A percentile compares a stretch with the other conserved stretches of the same genome.
These are phyloP conservation scores for Leguminivora glycinivorella DNA, from an alignment of 1,140 invertebrate species.

Conservation along the genomic window DNA sequence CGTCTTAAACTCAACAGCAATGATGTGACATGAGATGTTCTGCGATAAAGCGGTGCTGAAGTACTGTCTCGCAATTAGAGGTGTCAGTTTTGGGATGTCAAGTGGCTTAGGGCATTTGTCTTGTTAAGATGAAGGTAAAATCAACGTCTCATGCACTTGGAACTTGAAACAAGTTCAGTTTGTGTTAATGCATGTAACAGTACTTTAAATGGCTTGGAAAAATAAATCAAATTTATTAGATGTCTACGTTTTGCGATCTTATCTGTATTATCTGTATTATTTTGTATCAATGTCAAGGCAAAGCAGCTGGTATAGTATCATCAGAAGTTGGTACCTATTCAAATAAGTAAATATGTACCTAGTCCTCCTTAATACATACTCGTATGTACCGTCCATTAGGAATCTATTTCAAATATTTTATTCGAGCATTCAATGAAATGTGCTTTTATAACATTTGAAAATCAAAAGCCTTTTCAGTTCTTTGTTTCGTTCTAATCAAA, in stretches of 20 bases:
- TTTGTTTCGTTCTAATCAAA: constrained; percentile 24
- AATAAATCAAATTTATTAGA: background rate
- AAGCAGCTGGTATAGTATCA: no score
- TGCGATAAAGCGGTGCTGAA: background rate
- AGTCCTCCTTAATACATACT: no score
- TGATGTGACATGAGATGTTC: background rate
- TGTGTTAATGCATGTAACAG: background rate
- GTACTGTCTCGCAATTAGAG: constrained; percentile 10
- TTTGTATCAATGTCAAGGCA: no score
- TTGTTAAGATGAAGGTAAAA: constrained; percentile 5
- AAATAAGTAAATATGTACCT: no score
- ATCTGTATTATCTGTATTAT: no score
- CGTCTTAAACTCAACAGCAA: background rate
- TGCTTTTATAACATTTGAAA: background rate
- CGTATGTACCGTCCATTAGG: no score
- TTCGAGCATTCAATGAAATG: background rate
- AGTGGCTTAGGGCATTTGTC: constrained; percentile 15
- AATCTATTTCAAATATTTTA: no score
- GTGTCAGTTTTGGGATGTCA: constrained; percentile 21
- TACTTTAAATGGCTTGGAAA: background rate
- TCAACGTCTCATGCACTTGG: constrained; percentile 9
- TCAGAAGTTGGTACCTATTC: no score
- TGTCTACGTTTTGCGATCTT: background rate
- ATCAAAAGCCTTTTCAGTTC: background rate
- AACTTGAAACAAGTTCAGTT: background rate